Evolutionary conservation across 1,140 invertebrate species (phyloP).

Genomic region (Lordiphosa clarofinis): DNA sequence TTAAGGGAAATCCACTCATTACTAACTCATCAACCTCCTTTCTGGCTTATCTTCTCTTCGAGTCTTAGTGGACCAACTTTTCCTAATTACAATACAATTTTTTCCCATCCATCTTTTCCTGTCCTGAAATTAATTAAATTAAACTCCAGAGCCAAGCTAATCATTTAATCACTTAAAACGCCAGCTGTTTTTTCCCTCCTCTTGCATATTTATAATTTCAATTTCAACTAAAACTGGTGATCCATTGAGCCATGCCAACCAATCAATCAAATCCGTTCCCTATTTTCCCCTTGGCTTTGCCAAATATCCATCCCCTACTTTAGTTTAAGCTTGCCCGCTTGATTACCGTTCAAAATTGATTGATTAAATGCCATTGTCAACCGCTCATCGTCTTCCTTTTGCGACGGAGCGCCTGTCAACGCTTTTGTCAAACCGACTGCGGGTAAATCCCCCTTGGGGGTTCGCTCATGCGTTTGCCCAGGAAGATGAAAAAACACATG

Average conservation of each 20-base stretch:
- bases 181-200: constrained; percentile 52
- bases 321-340: constrained; percentile 70
- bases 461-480: constrained; percentile 28
- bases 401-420: constrained; percentile 46
- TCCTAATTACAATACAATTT: no score
- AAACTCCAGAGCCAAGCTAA: constrained; percentile 40
- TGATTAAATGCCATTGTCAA: constrained; percentile 75
- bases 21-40: no score
- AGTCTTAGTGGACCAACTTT: no score
- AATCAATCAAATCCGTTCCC: constrained; percentile 73
- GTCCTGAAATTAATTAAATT: constrained; percentile 56
- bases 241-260: constrained; percentile 58
- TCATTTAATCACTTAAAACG: constrained; percentile 60
- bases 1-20: no score
- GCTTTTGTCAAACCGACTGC: constrained; percentile 67
- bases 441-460: constrained; percentile 56
- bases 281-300: no score
- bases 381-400: constrained; percentile 22
- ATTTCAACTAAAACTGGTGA: constrained; percentile 64
- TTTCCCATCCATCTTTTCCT: neutral
- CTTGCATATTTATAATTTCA: constrained; percentile 70
- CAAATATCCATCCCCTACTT: constrained; percentile 59
- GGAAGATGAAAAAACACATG: constrained; percentile 62
- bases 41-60: no score
- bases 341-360: constrained; percentile 77